Base-by-base conservation (phyloP, 35 echinoderm and acorn worm species). In the Heliocidaris erythrogramma region DNA sequence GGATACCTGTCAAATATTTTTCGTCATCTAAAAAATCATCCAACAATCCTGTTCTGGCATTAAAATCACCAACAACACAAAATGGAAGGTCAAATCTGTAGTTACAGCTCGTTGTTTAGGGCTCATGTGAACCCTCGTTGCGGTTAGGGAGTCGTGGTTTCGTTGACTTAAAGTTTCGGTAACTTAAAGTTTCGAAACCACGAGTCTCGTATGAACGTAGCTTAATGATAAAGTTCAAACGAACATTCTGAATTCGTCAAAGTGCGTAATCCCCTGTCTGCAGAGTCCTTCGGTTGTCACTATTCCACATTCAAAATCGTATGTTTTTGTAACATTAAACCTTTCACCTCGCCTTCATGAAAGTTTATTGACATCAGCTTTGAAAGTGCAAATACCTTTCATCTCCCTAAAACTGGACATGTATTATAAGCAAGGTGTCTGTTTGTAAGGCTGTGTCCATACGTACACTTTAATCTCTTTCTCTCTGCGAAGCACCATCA, bases 311-410 rank as follows among this genome's bases (percentile, higher is more conserved):
- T 69, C 2, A 24, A 69, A 69, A 69, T 69, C 24, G 14, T 18
- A 69, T 69, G 60, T 18, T 69, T 69, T 69, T 21, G 21, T 69
- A 21, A 5, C 24, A 69, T 27, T 24, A 2, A 69, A 27, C 16
- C 16, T 27, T 24, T 69, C 24, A 16, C 60, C 60, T 69, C 24
- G 60, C 24, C 60, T 69, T 69, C 60, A 27, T 24, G 60, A 21
- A 24, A 48, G 86, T 88, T 88, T 88, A 88, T 88, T 88, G 86
- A 88, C 86, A 88, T 35, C 30, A 88, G 86, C 9, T 18, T 32
- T 35, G 30, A 88, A 88, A 88, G 86, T 88, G 86, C 86, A 88
- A 35, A 48, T 88, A 88, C 31, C 86, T 48, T 88, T 88, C 60
- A 69, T 69, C 17, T 69, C 24, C 24, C 16, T 21, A 17, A 24